Percentiles rank a stretch among this genome's conserved stretches.
These are phyloP conservation scores for Silurus aristotelis DNA, from an alignment of 2,797 vertebrate genomes.

Conservation along the genomic window DNA sequence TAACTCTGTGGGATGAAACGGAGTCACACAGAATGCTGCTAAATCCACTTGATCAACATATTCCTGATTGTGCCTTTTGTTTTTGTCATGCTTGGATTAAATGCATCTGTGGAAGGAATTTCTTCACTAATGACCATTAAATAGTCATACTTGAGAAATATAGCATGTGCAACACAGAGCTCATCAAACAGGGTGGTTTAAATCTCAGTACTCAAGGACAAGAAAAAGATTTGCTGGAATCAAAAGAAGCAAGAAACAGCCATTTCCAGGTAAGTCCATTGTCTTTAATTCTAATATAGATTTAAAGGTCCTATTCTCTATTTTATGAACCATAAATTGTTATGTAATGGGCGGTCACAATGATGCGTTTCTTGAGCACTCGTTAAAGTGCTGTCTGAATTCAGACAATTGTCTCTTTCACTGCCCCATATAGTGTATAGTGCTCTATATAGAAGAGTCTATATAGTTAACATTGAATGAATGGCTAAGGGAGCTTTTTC, in stretches of 20 bases:
- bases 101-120: not conserved
- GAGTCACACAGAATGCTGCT: not conserved
- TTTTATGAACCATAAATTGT: not conserved
- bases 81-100: not conserved
- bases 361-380: slow-evolving; percentile 4
- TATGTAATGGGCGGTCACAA: too few relatives aligned
- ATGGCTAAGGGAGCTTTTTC: not conserved
- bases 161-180: not conserved
- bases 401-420: not conserved
- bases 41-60: not conserved
- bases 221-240: not conserved
- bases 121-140: slow-evolving; percentile 10
- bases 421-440: not conserved
- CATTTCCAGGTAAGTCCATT: not conserved
- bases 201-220: not conserved
- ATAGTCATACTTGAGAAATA: not conserved
- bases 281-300: not conserved
- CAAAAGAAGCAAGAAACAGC: not conserved
- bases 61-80: not conserved
- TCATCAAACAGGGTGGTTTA: not conserved
- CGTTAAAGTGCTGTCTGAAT: not conserved
- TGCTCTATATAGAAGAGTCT: not conserved
- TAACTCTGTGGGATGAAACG: not conserved
- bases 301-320: not conserved
- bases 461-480: not conserved